Conservation (phyloP, 2,113 vertebrate species). For the Psephotus haematonotus region DNA sequence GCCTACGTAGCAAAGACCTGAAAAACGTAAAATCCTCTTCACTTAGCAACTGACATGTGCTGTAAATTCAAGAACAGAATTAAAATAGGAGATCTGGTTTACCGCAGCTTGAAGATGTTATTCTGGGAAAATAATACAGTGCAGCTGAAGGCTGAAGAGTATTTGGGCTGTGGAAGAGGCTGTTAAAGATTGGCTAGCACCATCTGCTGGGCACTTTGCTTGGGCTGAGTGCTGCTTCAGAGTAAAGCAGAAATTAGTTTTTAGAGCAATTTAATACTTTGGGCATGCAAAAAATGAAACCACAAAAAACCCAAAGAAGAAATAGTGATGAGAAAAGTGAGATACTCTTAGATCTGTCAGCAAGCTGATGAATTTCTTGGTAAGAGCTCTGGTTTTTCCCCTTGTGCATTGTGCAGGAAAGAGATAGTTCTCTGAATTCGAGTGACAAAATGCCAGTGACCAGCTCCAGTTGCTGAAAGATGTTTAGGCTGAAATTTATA, state of each 20-base stretch:
- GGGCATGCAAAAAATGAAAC: background rate
- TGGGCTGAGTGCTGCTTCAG: background rate
- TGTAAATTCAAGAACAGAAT: background rate
- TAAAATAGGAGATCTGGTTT: background rate
- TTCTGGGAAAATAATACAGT: fast-evolving
- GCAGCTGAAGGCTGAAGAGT: background rate
- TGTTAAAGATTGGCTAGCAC: background rate
- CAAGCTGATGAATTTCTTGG: background rate
- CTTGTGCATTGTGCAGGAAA: background rate
- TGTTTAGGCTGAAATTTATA: background rate
- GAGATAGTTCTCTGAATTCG: background rate
- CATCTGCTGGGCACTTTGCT: constrained; percentile 28
- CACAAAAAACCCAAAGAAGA: background rate
- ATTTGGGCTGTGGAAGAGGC: background rate
- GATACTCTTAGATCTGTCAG: background rate
- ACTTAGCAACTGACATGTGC: background rate
- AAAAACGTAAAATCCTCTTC: background rate
- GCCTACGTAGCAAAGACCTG: background rate
- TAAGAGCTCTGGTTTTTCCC: background rate
- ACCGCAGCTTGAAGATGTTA: background rate
- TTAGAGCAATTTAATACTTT: background rate
- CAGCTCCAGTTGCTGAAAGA: background rate
- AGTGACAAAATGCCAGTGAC: background rate
- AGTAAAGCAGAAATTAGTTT: background rate
- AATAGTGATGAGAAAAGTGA: background rate